Base-by-base conservation (phyloP, 2,888 invertebrate genomes). In the Petrophora chlorosata region DNA sequence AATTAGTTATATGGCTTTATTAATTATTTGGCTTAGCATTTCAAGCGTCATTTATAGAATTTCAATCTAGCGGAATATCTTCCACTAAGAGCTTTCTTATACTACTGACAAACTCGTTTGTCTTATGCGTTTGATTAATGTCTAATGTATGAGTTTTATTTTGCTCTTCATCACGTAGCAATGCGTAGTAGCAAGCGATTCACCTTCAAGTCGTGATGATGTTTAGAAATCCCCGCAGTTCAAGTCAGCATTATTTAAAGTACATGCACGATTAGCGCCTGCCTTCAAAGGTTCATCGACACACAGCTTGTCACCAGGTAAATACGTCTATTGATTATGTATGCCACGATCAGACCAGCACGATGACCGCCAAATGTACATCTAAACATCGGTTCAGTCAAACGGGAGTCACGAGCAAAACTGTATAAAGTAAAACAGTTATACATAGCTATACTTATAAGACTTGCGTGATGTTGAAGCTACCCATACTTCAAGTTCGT, bases 251-350 rank as follows among this genome's bases (percentile, higher is more conserved):
- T 30, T 32, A 34, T 23, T 41, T 51, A 34, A 38, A 25, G 28
- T 25, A 41, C 23, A 41, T 48, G 50, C 44, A 35, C 19, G 36
- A 32, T 42, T 51, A 53, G 33, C 38, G 28, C 22, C 30, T 44
- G 41, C 49, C 47, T 40, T 54, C 49, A 10, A 35, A 35, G 41
- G 56, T 53, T 59, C 59, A 61, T 42, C 54, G 61, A 59, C 63
- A 26, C 49, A 53, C 36, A 29, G 46, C 45, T 53, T 53, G 64
- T 56, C 66, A 65, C 59, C 59, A 47, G 58, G 65, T 65, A 65
- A 63, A 65, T 46, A 62, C 56, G 48, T 51, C 63, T 51, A 39
- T 47, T 73, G 70, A 70, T 75, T 78, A 76, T 77, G 67, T 64
- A 75, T 67, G 45, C 42, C 67, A 54, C 65, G 65, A 53, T 52